phyloP scores from a whole-genome alignment of 2,113 vertebrate species.

The Arvicanthis niloticus region DNA sequence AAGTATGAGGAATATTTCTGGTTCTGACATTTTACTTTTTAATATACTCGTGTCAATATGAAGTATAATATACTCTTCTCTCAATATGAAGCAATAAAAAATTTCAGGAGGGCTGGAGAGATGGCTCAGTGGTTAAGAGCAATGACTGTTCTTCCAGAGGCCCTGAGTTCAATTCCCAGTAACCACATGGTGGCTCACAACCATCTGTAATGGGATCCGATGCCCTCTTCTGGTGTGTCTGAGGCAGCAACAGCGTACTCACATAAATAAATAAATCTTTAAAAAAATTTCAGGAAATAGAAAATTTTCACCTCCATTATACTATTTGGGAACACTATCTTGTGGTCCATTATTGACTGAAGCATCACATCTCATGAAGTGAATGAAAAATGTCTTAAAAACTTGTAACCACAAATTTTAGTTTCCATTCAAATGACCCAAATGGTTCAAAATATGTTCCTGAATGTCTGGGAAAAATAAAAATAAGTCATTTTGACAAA shows the following conservation, averaged over 20 bases:
- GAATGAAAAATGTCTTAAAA: background rate
- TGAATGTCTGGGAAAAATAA: background rate
- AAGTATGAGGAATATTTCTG: background rate
- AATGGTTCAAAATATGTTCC: background rate
- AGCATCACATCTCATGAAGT: background rate
- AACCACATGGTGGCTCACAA: no score
- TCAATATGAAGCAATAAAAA: background rate
- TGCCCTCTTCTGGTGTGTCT: no score
- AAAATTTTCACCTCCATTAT: background rate
- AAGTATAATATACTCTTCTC: no score
- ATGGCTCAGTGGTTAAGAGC: no score
- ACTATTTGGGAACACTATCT: background rate
- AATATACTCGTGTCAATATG: background rate
- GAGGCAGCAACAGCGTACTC: no score
- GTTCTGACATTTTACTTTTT: constrained; percentile 11
- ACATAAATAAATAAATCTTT: no score
- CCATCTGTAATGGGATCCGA: no score
- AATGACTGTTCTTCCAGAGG: no score
- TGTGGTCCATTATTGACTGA: background rate
- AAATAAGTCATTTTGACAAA: background rate
- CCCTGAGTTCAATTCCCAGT: no score
- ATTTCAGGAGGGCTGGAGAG: no score
- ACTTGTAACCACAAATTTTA: constrained; percentile 7
- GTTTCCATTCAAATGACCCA: background rate
- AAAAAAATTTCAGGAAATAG: background rate